Evolutionary conservation across 2,797 vertebrate genomes (phyloP).

Genomic region (Esox masquinongy): DNA sequence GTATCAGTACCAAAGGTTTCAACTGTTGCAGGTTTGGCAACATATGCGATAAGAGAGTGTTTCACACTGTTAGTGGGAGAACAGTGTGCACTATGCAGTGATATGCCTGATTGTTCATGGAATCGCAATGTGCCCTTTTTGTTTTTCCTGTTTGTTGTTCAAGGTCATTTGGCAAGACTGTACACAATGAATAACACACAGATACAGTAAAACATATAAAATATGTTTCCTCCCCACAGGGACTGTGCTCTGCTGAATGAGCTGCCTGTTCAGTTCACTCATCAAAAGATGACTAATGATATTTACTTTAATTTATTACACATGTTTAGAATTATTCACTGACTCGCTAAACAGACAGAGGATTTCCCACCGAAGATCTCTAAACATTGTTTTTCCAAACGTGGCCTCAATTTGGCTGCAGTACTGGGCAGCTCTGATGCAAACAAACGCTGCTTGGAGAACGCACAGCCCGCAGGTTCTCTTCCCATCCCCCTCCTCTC

Average conservation of each 20-base stretch:
- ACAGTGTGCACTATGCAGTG: no score
- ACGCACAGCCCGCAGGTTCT: constrained; percentile 10
- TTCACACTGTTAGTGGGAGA: constrained; percentile 36
- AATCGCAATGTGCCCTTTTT: constrained; percentile 38
- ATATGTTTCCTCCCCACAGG: constrained; percentile 19
- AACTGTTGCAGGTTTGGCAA: constrained; percentile 65
- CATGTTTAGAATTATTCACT: constrained; percentile 20
- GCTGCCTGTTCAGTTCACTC: constrained; percentile 15
- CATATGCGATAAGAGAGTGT: constrained; percentile 57
- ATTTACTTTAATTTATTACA: constrained; percentile 5
- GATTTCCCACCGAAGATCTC: constrained; percentile 19
- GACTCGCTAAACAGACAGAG: constrained; percentile 4
- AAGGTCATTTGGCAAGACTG: constrained; percentile 55
- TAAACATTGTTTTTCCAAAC: constrained; percentile 22
- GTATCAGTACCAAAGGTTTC: constrained; percentile 56
- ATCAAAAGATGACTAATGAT: constrained; percentile 16
- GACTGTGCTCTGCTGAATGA: background rate
- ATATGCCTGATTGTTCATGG: no score
- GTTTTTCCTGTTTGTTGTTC: constrained; percentile 45
- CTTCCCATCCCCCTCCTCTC: background rate
- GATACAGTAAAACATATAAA: constrained; percentile 31
- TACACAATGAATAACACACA: constrained; percentile 40
- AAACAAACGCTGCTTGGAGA: constrained; percentile 30
- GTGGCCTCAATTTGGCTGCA: constrained; percentile 21
- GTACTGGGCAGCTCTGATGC: constrained; percentile 20